Percentiles rank a stretch among this genome's conserved stretches.
These are phyloP conservation scores for Microcebus griseorufus DNA, from an alignment of 2,113 vertebrate species.

Conservation along the genomic window DNA sequence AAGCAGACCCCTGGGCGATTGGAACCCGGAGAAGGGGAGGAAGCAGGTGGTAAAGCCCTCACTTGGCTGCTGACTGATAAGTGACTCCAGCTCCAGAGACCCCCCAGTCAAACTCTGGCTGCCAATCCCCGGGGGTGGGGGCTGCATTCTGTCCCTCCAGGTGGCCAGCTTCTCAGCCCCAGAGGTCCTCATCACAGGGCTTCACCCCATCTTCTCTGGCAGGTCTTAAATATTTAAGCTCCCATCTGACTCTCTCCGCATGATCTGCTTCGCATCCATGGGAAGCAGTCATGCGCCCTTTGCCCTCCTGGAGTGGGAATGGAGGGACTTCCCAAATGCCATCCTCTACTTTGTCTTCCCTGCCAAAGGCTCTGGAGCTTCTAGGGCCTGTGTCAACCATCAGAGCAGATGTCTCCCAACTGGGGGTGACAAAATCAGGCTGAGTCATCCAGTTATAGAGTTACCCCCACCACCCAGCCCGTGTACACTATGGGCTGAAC, in stretches of 20 bases:
- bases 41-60: background rate
- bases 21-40: background rate
- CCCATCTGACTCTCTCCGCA: background rate
- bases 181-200: background rate
- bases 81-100: background rate
- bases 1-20: background rate
- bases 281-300: background rate
- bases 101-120: background rate
- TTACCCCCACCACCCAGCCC: background rate
- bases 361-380: background rate
- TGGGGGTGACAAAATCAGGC: background rate
- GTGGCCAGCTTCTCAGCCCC: background rate
- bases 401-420: background rate
- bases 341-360: background rate
- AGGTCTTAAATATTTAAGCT: background rate
- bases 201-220: background rate
- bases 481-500: background rate
- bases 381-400: background rate
- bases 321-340: background rate
- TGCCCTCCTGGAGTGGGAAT: background rate
- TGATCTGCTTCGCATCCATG: background rate
- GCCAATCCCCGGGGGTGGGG: background rate
- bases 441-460: background rate
- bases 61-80: background rate
- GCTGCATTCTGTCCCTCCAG: background rate